Conservation (phyloP, 2,888 invertebrate genomes). For the Mycogona germanica region DNA sequence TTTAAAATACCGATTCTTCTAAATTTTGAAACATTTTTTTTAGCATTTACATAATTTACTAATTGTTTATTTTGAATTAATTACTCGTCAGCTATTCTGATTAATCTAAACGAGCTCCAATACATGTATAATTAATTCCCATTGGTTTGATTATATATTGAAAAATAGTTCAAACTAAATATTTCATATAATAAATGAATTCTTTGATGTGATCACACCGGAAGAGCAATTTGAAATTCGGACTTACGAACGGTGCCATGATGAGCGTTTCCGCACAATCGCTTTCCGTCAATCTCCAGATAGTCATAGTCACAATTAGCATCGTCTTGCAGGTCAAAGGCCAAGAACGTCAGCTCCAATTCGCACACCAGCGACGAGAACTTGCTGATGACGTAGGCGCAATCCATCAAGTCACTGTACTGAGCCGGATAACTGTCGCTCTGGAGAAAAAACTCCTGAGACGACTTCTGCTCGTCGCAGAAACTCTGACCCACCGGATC, state of each 20-base stretch:
- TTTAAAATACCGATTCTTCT: no score
- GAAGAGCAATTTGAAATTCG: no score
- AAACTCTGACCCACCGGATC: slow-evolving; percentile 11
- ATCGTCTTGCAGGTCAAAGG: slow-evolving; percentile 22
- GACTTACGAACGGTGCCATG: slow-evolving; percentile 24
- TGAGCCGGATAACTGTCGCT: slow-evolving; percentile 10
- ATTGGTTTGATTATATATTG: no score
- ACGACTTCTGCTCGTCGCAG: slow-evolving; percentile 21
- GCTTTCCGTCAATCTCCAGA: slow-evolving; percentile 22
- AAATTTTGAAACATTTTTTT: no score
- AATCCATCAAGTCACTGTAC: slow-evolving; percentile 22
- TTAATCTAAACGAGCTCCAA: neutral
- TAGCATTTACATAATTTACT: no score
- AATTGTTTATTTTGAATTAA: no score
- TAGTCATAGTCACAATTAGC: slow-evolving; percentile 23
- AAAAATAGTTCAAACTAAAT: no score
- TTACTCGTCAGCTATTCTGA: no score
- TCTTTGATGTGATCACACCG: no score
- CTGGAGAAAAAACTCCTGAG: slow-evolving; percentile 17
- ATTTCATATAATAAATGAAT: no score
- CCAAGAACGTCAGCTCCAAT: slow-evolving; percentile 23
- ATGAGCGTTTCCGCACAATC: slow-evolving; percentile 22
- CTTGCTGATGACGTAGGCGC: slow-evolving; percentile 21
- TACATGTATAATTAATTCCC: no score
- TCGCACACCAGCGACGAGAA: slow-evolving; percentile 20